Evolutionary conservation across 2,797 vertebrate genomes (phyloP).

Genomic region (Miichthys miiuy): DNA sequence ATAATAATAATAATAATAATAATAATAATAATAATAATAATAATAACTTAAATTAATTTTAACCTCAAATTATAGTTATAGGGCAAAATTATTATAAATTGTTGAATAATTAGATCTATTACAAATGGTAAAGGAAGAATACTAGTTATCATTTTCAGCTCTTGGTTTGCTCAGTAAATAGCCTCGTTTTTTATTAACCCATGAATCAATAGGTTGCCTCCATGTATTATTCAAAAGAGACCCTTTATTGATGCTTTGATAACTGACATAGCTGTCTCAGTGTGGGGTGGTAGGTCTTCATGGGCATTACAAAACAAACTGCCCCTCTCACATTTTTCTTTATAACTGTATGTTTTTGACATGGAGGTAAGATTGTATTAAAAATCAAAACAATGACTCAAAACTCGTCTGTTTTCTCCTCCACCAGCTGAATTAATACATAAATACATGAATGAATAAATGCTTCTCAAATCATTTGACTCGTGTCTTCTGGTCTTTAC

Average conservation of each 20-base stretch:
- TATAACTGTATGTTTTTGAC: neutral
- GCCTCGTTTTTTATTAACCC: slow-evolving; percentile 77
- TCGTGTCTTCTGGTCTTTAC: slow-evolving; percentile 81
- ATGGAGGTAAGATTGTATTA: neutral
- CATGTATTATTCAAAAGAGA: slow-evolving; percentile 78
- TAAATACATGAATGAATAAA: neutral
- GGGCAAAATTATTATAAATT: neutral
- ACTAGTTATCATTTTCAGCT: slow-evolving; percentile 13
- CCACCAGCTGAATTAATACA: neutral
- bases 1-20: neutral
- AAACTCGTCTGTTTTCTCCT: no score
- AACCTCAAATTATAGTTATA: neutral
- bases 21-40: slow-evolving; percentile 1
- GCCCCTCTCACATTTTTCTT: slow-evolving; percentile 1
- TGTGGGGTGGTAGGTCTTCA: slow-evolving; percentile 26
- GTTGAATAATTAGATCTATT: neutral
- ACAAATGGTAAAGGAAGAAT: slow-evolving; percentile 4
- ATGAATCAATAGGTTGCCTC: slow-evolving; percentile 77
- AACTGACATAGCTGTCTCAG: slow-evolving; percentile 70
- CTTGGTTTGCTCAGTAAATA: slow-evolving; percentile 65
- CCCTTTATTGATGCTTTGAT: slow-evolving; percentile 68
- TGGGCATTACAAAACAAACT: slow-evolving; percentile 23
- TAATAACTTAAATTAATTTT: neutral
- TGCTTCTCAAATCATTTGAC: neutral
- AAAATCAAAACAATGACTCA: neutral